A percentile compares a stretch with the other conserved stretches of the same genome.
These are phyloP conservation scores for Oncorhynchus nerka DNA, from an alignment of 2,113 vertebrate species.

Conservation along the genomic window DNA sequence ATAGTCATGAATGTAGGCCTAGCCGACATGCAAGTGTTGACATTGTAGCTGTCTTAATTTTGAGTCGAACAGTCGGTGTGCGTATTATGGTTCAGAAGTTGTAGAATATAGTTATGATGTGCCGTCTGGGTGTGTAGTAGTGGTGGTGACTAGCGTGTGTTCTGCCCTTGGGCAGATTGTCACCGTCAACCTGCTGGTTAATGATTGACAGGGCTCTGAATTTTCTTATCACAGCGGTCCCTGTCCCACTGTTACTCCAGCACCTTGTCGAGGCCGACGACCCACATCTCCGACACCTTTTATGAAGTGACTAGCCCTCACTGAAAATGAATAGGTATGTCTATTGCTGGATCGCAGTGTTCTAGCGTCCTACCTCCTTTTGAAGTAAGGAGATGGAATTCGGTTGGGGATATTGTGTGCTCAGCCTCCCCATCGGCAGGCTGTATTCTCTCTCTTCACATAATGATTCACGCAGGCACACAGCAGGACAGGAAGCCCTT, in stretches of 20 bases:
- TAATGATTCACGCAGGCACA: background rate
- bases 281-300: background rate
- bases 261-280: conserved; percentile 44
- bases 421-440: background rate
- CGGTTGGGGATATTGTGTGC: background rate
- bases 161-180: background rate
- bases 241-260: conserved; percentile 47
- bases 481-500: conserved; percentile 3
- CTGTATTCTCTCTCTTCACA: background rate
- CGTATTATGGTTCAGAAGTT: too few species aligned
- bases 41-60: too few species aligned
- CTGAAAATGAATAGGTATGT: background rate
- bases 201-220: conserved; percentile 54
- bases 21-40: too few species aligned
- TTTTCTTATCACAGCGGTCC: conserved; percentile 54
- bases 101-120: background rate
- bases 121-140: background rate
- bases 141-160: background rate
- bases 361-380: background rate
- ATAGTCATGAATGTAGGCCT: too few species aligned
- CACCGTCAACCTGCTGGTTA: conserved; percentile 12
- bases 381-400: background rate
- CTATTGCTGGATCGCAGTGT: background rate
- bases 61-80: background rate
- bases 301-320: conserved; percentile 17